These are phyloP conservation scores for Psix sp. DNA, from an alignment of 1,140 invertebrate species.

Conservation along the genomic window DNA sequence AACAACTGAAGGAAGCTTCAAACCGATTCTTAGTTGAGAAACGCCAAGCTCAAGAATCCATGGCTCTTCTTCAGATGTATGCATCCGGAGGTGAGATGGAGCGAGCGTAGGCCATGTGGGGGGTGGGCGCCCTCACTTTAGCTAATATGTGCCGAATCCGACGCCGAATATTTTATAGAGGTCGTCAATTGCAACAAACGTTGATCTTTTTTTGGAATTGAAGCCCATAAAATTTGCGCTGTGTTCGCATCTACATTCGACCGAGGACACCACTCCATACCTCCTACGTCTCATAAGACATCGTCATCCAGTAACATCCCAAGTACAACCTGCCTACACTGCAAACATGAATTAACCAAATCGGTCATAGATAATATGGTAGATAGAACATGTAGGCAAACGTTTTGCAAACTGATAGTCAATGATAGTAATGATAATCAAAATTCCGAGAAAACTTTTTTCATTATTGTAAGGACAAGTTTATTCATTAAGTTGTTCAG, in stretches of 20 bases:
- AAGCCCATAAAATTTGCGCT: slow-evolving; percentile 60
- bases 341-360: too few species aligned
- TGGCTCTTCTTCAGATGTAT: slow-evolving; percentile 84
- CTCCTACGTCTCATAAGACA: slow-evolving; percentile 5
- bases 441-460: too few species aligned
- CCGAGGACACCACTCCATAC: slow-evolving; percentile 1
- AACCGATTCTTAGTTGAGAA: slow-evolving; percentile 87
- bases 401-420: too few species aligned
- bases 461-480: too few species aligned
- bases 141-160: slow-evolving; percentile 74
- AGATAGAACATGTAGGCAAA: too few species aligned
- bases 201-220: slow-evolving; percentile 74
- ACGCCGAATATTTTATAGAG: slow-evolving; percentile 73
- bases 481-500: too few species aligned
- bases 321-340: too few species aligned
- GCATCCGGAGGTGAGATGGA: slow-evolving; percentile 73
- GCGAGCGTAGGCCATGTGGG: slow-evolving; percentile 76
- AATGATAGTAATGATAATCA: too few species aligned
- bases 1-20: slow-evolving; percentile 89
- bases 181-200: slow-evolving; percentile 73
- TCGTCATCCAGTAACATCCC: too few species aligned
- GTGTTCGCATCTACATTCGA: slow-evolving; percentile 6
- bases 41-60: slow-evolving; percentile 88
- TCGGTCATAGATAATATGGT: too few species aligned
- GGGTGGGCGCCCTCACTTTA: slow-evolving; percentile 75